Conservation (phyloP, 2,113 vertebrate species). For the Xiphophorus maculatus region DNA sequence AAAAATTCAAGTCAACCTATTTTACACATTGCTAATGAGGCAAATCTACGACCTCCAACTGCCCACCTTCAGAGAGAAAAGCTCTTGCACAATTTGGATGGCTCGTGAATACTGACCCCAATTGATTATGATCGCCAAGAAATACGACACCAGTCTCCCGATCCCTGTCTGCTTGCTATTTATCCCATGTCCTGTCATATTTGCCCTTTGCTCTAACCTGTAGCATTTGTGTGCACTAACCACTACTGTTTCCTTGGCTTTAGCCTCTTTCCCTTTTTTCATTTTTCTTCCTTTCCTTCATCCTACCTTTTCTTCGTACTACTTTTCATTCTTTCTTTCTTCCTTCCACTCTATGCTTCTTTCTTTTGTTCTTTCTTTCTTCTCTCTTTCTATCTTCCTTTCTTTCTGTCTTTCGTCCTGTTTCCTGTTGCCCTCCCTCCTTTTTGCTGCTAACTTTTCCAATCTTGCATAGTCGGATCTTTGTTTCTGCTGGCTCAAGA, state of each 20-base stretch:
- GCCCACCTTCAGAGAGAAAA: conserved; percentile 34
- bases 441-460: conserved; percentile 53
- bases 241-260: conserved; percentile 66
- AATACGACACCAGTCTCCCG: conserved; percentile 33
- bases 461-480: conserved; percentile 52
- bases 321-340: conserved; percentile 15
- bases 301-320: neutral
- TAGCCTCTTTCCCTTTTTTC: conserved; percentile 60
- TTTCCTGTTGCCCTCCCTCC: conserved; percentile 47
- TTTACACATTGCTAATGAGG: conserved; percentile 52
- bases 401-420: conserved; percentile 20
- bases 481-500: conserved; percentile 16
- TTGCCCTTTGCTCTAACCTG: conserved; percentile 66
- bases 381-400: conserved; percentile 47
- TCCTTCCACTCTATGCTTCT: conserved; percentile 44
- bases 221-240: conserved; percentile 74
- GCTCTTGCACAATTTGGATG: conserved; percentile 19
- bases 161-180: conserved; percentile 61
- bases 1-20: conserved; percentile 33
- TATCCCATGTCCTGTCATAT: conserved; percentile 64
- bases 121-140: conserved; percentile 25
- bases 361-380: conserved; percentile 22
- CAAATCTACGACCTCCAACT: conserved; percentile 35
- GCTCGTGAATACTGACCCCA: conserved; percentile 8
- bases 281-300: conserved; percentile 44